Conservation (phyloP, 2,797 vertebrate species). For the Ptychobarbus kaznakovi region DNA sequence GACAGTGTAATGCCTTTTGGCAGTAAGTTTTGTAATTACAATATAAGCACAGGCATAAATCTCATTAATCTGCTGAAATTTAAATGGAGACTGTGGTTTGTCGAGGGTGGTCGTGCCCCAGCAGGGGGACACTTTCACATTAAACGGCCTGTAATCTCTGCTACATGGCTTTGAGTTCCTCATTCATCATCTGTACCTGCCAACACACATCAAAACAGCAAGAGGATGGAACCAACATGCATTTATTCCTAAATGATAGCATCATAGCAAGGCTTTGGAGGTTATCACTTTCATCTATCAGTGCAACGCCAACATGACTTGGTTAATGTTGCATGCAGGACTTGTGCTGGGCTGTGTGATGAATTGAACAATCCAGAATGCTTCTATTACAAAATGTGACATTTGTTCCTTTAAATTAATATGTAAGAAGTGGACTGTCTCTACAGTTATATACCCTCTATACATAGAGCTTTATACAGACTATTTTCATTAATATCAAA, state of each 20-base stretch:
- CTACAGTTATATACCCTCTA: background rate
- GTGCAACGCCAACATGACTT: background rate
- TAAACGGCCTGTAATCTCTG: slow-evolving; percentile 53
- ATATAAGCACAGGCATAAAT: slow-evolving; percentile 56
- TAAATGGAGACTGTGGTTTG: slow-evolving; percentile 66
- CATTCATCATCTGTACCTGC: slow-evolving; percentile 38
- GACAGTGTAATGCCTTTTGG: slow-evolving; percentile 26
- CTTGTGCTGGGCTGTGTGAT: background rate
- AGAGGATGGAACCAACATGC: slow-evolving; percentile 5
- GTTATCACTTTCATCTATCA: slow-evolving; percentile 14
- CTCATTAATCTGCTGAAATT: slow-evolving; percentile 66
- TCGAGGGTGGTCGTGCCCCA: slow-evolving; percentile 70
- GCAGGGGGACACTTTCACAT: slow-evolving; percentile 57
- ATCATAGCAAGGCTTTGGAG: background rate
- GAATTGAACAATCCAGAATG: background rate
- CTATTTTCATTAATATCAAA: background rate
- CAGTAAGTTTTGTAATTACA: slow-evolving; percentile 51
- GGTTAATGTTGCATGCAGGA: background rate
- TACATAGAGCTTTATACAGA: background rate
- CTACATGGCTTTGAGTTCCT: slow-evolving; percentile 9
- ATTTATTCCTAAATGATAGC: background rate
- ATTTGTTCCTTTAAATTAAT: background rate
- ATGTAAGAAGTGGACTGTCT: background rate
- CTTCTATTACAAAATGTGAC: background rate
- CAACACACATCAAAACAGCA: slow-evolving; percentile 23